A percentile compares a stretch with the other conserved stretches of the same genome.
Conservation (phyloP, 1,140 invertebrate genomes). For the Condylostylus longicornis region DNA sequence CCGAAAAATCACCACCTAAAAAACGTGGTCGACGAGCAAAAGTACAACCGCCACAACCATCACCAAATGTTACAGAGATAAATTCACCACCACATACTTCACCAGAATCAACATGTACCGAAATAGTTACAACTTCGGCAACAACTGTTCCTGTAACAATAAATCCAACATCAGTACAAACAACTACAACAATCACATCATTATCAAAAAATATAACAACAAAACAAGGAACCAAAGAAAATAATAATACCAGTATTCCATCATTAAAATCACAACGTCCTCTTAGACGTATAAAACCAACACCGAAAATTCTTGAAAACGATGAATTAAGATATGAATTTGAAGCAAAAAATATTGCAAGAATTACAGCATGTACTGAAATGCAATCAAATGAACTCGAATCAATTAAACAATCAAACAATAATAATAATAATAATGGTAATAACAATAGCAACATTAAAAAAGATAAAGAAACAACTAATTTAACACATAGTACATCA, state of each 20-base stretch:
- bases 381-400: neutral
- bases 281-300: conserved; percentile 40
- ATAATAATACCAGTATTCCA: neutral
- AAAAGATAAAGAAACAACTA: conserved; percentile 1
- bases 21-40: conserved; percentile 29
- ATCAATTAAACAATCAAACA: too few species aligned
- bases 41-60: conserved; percentile 1
- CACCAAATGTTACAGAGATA: conserved; percentile 14
- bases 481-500: conserved; percentile 11
- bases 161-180: too few species aligned
- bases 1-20: conserved; percentile 28
- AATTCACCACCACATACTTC: neutral
- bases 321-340: conserved; percentile 39
- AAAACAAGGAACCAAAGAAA: too few species aligned
- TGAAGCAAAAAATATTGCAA: conserved; percentile 39
- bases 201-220: too few species aligned
- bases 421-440: too few species aligned
- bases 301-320: conserved; percentile 39
- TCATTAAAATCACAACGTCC: conserved; percentile 25
- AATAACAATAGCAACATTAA: too few species aligned
- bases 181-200: too few species aligned
- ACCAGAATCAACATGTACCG: neutral
- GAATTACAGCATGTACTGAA: conserved; percentile 19
- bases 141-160: too few species aligned
- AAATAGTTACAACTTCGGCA: neutral